Evolutionary conservation across 2,113 vertebrate genomes (phyloP), one percentile per base, ranked within the genome.

Genomic region (Cebidichthys violaceus): DNA sequence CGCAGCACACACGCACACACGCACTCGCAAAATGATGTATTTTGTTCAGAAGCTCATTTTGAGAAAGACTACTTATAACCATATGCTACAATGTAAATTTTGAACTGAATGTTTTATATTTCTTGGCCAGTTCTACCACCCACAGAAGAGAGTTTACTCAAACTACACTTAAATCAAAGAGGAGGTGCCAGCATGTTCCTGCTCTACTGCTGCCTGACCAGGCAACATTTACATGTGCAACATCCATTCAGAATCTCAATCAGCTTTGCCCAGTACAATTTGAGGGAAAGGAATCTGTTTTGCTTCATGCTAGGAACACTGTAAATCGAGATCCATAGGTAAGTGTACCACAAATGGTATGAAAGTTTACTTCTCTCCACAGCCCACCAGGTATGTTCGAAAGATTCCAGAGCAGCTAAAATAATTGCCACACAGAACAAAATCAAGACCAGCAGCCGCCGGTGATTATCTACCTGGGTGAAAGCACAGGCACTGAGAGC

Each of bases 31-130:
- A 33, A 52, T 35, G 11, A 77, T 20, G 8, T 39, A 77, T 67
- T 57, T 73, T 45, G 22, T 75, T 67, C 61, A 62, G 6, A 55
- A 35, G 80, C 52, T 87, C 70, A 70, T 59, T 76, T 71, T 70
- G n/a, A 55, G 77, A 64, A 60, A 73, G 50, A 69, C 43, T 73
- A 39, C 24, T 81, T 54, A 71, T 35, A 71, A 22, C 55, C 41
- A 77, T 20, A 45, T 60, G 54, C 62, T 52, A 55, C 20, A 54
- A n/a, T 68, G 43, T 72, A 52, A 75, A 18, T 43, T 41, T 65
- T 35, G 17, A 24, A 64, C 20, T 9, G 29, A n/a, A 24, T 41
- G 27, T 61, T 61, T n/a, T 18, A 9, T 33, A 15, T 41, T 71
- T 57, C 22, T 2, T 37, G 3, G 31, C 27, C 55, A 52, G n/a